phyloP scores from a whole-genome alignment of 1,140 invertebrate species.

The Brachionus rotundiformis region DNA sequence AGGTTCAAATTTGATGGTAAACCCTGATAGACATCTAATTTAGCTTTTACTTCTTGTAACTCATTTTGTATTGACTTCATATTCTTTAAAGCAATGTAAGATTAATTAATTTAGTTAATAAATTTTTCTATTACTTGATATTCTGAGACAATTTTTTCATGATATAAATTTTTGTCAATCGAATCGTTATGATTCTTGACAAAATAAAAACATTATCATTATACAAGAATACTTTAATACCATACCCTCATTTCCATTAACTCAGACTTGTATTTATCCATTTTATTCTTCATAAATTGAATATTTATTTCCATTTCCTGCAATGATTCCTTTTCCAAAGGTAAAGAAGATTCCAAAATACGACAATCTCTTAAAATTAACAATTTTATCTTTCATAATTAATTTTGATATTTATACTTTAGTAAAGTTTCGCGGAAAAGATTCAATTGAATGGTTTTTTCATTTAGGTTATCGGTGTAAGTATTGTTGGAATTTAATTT shows the following conservation, averaged over 20 bases:
- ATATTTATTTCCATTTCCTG: constrained; percentile 30
- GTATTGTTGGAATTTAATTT: not conserved
- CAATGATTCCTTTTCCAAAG: not conserved
- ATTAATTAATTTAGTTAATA: not conserved
- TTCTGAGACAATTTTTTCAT: constrained; percentile 42
- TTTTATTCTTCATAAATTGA: constrained; percentile 41
- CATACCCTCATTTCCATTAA: not conserved
- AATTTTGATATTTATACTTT: not conserved
- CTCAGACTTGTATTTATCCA: constrained; percentile 26
- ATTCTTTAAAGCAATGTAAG: not conserved
- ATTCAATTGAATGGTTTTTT: constrained; percentile 20
- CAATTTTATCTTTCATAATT: not conserved
- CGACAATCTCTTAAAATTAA: constrained; percentile 1
- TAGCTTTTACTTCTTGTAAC: not conserved
- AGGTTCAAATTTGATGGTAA: constrained; percentile 30
- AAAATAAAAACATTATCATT: not conserved
- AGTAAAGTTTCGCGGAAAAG: constrained; percentile 10
- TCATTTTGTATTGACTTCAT: constrained; percentile 34
- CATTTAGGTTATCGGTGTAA: not conserved
- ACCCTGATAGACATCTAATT: constrained; percentile 8
- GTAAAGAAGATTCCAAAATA: not conserved
- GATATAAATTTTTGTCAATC: constrained; percentile 46
- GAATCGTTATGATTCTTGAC: constrained; percentile 9
- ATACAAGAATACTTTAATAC: not conserved
- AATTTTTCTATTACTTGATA: constrained; percentile 5